Conservation (phyloP, 2,113 vertebrate species). For the Sylvilagus bachmani region DNA sequence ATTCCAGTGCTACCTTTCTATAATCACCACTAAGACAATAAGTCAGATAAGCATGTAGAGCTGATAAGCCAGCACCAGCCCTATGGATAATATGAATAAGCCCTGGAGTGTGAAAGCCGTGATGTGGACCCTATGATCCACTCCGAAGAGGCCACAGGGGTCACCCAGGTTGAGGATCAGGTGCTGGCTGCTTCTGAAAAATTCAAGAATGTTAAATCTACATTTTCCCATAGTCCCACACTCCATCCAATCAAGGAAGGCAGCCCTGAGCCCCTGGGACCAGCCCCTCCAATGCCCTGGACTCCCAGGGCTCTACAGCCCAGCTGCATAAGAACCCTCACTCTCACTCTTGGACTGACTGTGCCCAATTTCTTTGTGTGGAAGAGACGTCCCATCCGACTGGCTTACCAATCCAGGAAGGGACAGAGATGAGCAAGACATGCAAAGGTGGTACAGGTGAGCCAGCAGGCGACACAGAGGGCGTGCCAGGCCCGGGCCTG, state of each 20-base stretch:
- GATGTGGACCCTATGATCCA: neutral
- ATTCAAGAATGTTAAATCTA: neutral
- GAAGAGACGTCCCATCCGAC: neutral
- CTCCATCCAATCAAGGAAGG: neutral
- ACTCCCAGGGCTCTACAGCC: neutral
- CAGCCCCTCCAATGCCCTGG: neutral
- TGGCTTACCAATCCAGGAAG: neutral
- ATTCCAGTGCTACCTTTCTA: neutral
- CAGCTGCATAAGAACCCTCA: neutral
- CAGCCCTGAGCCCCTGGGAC: neutral
- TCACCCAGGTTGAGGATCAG: too few relatives aligned
- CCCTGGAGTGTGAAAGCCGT: neutral
- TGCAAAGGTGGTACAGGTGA: neutral
- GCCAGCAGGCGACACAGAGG: fast-evolving
- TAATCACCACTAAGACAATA: neutral
- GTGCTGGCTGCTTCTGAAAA: neutral
- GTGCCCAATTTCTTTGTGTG: neutral
- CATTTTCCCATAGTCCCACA: neutral
- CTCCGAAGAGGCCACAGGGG: too few relatives aligned
- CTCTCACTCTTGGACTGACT: too few relatives aligned
- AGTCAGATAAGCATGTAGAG: neutral
- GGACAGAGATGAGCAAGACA: neutral
- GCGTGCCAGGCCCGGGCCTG: fast-evolving
- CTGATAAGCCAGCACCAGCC: neutral
- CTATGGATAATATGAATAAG: neutral